Percentiles rank a stretch among this genome's conserved stretches.
phyloP scores from a whole-genome alignment of 2,888 invertebrate genomes.

The Drosophila peninsularis region DNA sequence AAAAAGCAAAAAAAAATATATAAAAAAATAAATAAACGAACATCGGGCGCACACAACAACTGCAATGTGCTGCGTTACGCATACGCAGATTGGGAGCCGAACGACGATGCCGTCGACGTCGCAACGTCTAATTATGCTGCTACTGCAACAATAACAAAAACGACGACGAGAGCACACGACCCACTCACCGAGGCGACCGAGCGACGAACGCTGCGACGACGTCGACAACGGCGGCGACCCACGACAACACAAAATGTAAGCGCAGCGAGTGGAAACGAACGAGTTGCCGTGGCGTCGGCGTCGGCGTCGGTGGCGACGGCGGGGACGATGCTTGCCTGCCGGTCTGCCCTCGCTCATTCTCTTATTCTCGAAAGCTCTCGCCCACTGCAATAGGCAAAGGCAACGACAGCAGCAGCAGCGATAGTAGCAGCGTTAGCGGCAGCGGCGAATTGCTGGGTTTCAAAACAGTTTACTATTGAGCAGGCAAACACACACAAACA shows the following conservation, averaged over 20 bases:
- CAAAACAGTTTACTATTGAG: constrained; percentile 52
- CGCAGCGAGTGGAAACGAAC: constrained; percentile 54
- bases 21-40: constrained; percentile 14
- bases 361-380: constrained; percentile 39
- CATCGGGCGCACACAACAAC: constrained; percentile 26
- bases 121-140: constrained; percentile 71
- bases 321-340: constrained; percentile 10
- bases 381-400: constrained; percentile 36
- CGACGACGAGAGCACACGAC: constrained; percentile 47
- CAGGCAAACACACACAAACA: constrained; percentile 51
- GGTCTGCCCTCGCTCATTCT: constrained; percentile 29
- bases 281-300: constrained; percentile 35
- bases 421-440: neutral
- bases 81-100: constrained; percentile 46
- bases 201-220: constrained; percentile 49
- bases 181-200: constrained; percentile 63
- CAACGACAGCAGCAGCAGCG: neutral
- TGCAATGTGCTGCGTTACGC: constrained; percentile 58
- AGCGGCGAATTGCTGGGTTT: constrained; percentile 35
- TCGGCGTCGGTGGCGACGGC: neutral
- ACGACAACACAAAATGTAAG: constrained; percentile 72
- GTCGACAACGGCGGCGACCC: constrained; percentile 59
- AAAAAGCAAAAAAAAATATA: constrained; percentile 9
- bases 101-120: constrained; percentile 30
- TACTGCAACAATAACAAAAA: constrained; percentile 30